Evolutionary conservation across 2,797 vertebrate species (phyloP).

Genomic region (Threskiornis aethiopicus): DNA sequence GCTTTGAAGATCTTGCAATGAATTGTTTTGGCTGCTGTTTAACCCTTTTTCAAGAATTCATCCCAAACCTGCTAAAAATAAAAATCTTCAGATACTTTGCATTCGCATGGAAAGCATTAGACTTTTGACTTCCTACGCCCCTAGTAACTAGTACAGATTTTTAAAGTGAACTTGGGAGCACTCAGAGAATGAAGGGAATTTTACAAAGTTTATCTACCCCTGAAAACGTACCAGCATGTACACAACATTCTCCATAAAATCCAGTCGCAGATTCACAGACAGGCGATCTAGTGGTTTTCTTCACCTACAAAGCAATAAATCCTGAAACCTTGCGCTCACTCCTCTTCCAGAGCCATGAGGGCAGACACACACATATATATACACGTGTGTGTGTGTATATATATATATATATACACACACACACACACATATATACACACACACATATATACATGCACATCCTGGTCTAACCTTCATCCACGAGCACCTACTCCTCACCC

Average conservation of each 20-base stretch:
- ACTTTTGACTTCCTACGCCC: neutral
- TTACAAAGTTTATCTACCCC: neutral
- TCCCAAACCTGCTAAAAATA: neutral
- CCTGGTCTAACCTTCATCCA: neutral
- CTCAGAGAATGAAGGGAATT: neutral
- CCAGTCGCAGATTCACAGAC: neutral
- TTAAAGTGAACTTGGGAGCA: neutral
- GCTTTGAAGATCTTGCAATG: slow-evolving; percentile 73
- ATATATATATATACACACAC: no score
- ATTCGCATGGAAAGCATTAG: neutral
- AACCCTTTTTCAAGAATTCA: slow-evolving; percentile 66
- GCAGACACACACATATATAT: neutral
- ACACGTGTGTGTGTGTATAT: no score
- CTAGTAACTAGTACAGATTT: neutral
- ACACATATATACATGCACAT: neutral
- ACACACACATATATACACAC: neutral
- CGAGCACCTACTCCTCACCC: neutral
- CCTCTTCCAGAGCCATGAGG: neutral
- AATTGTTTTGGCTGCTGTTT: slow-evolving; percentile 71
- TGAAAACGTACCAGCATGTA: neutral
- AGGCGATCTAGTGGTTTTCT: neutral
- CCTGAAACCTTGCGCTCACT: neutral
- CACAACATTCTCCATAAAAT: neutral
- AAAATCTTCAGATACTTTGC: neutral
- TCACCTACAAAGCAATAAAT: neutral